Conservation (phyloP, 2,797 vertebrate species). For the Hyperoplus immaculatus region DNA sequence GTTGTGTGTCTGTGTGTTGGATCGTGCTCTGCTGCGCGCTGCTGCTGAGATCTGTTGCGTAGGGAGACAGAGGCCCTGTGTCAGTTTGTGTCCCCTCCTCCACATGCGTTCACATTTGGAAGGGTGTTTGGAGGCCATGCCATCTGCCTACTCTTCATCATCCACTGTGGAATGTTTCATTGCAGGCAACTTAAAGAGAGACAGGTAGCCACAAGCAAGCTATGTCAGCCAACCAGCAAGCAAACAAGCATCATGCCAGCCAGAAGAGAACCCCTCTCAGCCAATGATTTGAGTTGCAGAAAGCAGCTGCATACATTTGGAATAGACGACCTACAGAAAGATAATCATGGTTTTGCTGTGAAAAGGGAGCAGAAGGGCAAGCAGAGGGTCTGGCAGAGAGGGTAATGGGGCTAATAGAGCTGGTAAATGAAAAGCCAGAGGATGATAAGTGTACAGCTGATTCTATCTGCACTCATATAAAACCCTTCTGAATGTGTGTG, state of each 20-base stretch:
- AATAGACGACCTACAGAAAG: slow-evolving; percentile 47
- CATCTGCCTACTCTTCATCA: slow-evolving; percentile 53
- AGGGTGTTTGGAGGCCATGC: slow-evolving; percentile 50
- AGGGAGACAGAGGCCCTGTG: slow-evolving; percentile 44
- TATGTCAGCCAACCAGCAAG: slow-evolving; percentile 9
- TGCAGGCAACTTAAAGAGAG: slow-evolving; percentile 40
- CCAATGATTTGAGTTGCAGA: slow-evolving; percentile 35
- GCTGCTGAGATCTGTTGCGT: slow-evolving; percentile 33
- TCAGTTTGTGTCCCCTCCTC: slow-evolving; percentile 29
- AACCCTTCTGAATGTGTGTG: slow-evolving; percentile 22
- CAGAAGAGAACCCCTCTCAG: slow-evolving; percentile 34
- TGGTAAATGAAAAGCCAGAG: slow-evolving; percentile 76
- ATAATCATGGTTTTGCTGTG: slow-evolving; percentile 62
- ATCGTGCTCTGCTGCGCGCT: slow-evolving; percentile 16
- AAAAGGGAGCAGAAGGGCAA: slow-evolving; percentile 70
- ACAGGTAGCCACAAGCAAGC: slow-evolving; percentile 56
- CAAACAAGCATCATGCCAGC: slow-evolving; percentile 32
- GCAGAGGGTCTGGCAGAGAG: slow-evolving; percentile 72
- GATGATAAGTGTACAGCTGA: slow-evolving; percentile 65
- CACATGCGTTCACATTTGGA: slow-evolving; percentile 26
- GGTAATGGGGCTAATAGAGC: slow-evolving; percentile 75
- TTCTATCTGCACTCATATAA: slow-evolving; percentile 52
- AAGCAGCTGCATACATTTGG: slow-evolving; percentile 66
- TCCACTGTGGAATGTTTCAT: slow-evolving; percentile 47
- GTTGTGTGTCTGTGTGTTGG: slow-evolving; percentile 41